A percentile compares a stretch with the other conserved stretches of the same genome.
Conservation (phyloP, 2,888 invertebrate species). For the Noctua janthe region DNA sequence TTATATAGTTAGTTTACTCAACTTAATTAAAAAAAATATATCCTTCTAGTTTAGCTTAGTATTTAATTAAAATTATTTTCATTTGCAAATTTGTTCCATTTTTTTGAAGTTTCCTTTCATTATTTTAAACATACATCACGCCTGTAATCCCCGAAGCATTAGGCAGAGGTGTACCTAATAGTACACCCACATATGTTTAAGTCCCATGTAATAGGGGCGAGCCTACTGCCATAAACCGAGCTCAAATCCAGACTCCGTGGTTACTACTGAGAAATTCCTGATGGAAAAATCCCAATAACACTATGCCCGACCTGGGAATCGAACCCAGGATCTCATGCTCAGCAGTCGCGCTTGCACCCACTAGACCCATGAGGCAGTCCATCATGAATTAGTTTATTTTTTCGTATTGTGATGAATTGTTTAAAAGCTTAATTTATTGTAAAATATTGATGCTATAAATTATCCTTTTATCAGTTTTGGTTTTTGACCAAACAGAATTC, state of each 20-base stretch:
- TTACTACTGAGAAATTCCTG: neutral
- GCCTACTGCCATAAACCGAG: neutral
- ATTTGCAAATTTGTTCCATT: no score
- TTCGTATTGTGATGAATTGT: neutral
- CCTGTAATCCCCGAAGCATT: neutral
- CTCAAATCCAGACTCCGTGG: neutral
- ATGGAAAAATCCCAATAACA: neutral
- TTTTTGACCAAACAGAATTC: neutral
- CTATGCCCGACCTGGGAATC: neutral
- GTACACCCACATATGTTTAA: neutral
- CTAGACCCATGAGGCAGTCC: neutral
- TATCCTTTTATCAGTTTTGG: neutral
- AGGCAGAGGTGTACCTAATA: neutral
- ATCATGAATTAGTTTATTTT: neutral
- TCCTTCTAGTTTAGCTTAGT: no score
- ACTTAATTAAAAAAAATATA: no score
- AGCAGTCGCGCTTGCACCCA: neutral
- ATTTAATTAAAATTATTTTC: no score
- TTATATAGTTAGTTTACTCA: no score
- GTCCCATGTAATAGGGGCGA: neutral
- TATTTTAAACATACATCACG: neutral
- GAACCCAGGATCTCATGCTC: no score
- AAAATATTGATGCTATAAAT: neutral
- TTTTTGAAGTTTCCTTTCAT: no score
- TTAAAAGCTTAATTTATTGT: neutral